Evolutionary conservation across 2,113 vertebrate species (phyloP).

Genomic region (Lepisosteus osseus): DNA sequence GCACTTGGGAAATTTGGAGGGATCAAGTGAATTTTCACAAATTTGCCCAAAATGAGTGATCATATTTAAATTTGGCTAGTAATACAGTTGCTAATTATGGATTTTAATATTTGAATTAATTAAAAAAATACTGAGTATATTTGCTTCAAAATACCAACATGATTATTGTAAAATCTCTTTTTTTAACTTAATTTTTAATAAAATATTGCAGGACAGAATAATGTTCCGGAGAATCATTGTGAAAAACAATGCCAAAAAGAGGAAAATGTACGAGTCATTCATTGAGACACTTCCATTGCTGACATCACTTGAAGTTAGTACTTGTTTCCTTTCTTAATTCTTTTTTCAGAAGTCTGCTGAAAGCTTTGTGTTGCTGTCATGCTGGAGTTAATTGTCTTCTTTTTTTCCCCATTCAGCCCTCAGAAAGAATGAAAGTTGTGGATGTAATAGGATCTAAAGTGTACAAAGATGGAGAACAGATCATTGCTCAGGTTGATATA

Average conservation of each 20-base stretch:
- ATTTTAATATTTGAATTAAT: no score
- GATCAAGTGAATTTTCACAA: no score
- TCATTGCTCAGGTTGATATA: slow-evolving; percentile 89
- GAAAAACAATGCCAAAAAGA: slow-evolving; percentile 98
- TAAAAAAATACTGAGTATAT: no score
- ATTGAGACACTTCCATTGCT: slow-evolving; percentile 95
- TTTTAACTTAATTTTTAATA: slow-evolving; percentile 27
- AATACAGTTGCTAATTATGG: no score
- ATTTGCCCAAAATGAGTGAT: no score
- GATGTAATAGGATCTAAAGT: slow-evolving; percentile 91
- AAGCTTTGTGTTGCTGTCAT: slow-evolving; percentile 8
- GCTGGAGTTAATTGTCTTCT: slow-evolving; percentile 1
- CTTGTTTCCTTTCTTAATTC: neutral
- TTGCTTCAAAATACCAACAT: neutral
- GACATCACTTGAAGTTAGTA: slow-evolving; percentile 90
- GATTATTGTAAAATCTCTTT: neutral
- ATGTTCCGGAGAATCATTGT: slow-evolving; percentile 95
- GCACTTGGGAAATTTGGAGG: no score
- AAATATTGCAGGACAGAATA: slow-evolving; percentile 68
- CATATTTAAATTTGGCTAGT: no score
- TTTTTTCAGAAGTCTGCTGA: neutral
- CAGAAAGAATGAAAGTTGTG: slow-evolving; percentile 96
- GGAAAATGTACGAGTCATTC: slow-evolving; percentile 94
- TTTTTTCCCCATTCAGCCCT: slow-evolving; percentile 66
- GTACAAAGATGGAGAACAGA: slow-evolving; percentile 87